These are phyloP conservation scores for Rafetus swinhoei DNA, from an alignment of 2,113 vertebrate genomes.

Conservation along the genomic window DNA sequence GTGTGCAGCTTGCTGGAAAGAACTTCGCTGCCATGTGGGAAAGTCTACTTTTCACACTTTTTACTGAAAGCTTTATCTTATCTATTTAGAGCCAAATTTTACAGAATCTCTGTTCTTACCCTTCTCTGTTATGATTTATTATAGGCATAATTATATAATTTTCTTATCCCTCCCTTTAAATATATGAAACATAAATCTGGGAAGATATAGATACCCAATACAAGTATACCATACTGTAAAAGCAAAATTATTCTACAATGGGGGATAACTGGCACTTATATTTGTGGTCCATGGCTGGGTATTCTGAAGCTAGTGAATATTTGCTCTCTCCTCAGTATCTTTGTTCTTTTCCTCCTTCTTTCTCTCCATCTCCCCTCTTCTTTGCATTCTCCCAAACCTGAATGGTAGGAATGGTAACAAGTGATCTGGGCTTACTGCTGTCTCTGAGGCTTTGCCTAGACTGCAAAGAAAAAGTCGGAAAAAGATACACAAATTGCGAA, in stretches of 20 bases:
- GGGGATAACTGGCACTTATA: background rate
- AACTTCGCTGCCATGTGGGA: background rate
- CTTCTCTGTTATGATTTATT: rapidly evolving
- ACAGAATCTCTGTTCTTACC: background rate
- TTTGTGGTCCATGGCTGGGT: background rate
- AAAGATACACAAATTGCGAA: too few species aligned
- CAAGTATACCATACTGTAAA: background rate
- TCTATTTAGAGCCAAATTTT: background rate
- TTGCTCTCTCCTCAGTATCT: background rate
- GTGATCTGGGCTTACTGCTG: background rate
- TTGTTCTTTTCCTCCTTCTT: background rate
- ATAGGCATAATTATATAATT: background rate
- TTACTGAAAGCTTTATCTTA: background rate
- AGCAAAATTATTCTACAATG: background rate
- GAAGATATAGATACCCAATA: background rate
- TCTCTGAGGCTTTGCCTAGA: too few species aligned
- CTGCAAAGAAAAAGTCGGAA: too few species aligned
- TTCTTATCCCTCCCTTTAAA: background rate
- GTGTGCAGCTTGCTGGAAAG: background rate
- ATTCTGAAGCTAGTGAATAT: background rate
- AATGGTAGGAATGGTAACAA: background rate
- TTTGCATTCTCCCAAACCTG: background rate
- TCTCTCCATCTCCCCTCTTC: rapidly evolving
- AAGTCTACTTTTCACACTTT: background rate
- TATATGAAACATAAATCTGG: background rate